A percentile compares a stretch with the other conserved stretches of the same genome.
These are phyloP conservation scores for Eustalomyia histrio DNA, from an alignment of 2,888 invertebrate species.

Conservation along the genomic window DNA sequence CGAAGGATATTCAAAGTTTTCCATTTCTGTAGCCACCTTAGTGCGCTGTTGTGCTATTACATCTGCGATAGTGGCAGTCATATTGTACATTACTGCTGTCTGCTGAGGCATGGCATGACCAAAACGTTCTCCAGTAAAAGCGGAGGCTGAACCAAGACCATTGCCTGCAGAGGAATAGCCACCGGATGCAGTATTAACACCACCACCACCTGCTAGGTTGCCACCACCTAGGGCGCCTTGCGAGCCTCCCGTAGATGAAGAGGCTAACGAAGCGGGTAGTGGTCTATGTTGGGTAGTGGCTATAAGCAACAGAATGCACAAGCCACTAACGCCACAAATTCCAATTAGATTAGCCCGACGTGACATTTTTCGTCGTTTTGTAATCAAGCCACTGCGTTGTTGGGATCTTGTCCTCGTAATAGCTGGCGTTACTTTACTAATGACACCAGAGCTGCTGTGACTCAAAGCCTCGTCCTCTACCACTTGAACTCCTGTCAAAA, in stretches of 20 bases:
- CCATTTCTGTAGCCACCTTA: slow-evolving; percentile 82
- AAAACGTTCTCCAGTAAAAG: slow-evolving; percentile 67
- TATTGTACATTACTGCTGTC: slow-evolving; percentile 72
- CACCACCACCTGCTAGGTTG: slow-evolving; percentile 42
- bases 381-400: slow-evolving; percentile 72
- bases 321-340: slow-evolving; percentile 78
- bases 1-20: slow-evolving; percentile 82
- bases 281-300: slow-evolving; percentile 79
- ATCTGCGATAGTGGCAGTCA: slow-evolving; percentile 81
- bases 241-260: slow-evolving; percentile 64
- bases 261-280: slow-evolving; percentile 72
- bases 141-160: slow-evolving; percentile 65
- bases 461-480: slow-evolving; percentile 2
- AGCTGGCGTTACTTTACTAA: slow-evolving; percentile 19
- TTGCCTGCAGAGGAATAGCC: slow-evolving; percentile 63
- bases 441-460: slow-evolving; percentile 16
- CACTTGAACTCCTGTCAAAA: slow-evolving; percentile 70
- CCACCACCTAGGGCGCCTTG: slow-evolving; percentile 52
- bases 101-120: slow-evolving; percentile 59
- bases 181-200: slow-evolving; percentile 53
- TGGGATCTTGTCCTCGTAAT: slow-evolving; percentile 72
- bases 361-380: slow-evolving; percentile 77
- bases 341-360: slow-evolving; percentile 79
- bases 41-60: slow-evolving; percentile 82
- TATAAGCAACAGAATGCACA: slow-evolving; percentile 79